Base-by-base conservation (phyloP, 2,888 invertebrate species). In the Oithona nana region DNA sequence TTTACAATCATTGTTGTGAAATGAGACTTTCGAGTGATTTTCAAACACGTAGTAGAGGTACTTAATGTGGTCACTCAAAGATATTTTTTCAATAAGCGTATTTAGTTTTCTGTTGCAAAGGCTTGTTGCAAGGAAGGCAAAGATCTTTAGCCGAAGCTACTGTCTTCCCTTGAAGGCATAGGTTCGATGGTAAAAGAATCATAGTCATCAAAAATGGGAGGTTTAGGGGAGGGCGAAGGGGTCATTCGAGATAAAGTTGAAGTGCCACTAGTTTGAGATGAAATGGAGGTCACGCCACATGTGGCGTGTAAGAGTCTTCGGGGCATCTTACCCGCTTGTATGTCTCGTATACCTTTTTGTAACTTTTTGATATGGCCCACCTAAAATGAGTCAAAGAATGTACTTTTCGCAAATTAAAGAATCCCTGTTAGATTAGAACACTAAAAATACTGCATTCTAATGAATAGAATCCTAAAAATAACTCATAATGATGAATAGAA, bases 291-390 rank as follows among this genome's bases (percentile, higher is more conserved):
- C 6, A 39, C 16, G 39, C 39, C 39, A 39, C 39, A 39, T 6
- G 8, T 39, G 8, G 39, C 39, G 16, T 59, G 59, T 6, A 59
- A 28, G 20, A 59, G 49, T 26, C 59, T 39, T 11, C 28, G 48
- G 3, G 59, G 59, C 49, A 59, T 48, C 50, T 59, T 59, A 1
- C 59, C 59, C 8, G 66, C 64, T 31, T 66, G 65, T 39, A 67
- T 67, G 29, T 93, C 92, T 74, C 88, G 87, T 66, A 93, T 88
- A 26, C 88, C 90, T 73, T 90, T 88, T 66, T 92, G 81, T 67
- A 97, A 87, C 70, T 95, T 81, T 75, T 95, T 95, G 30, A 94
- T 84, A 73, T 95, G 95, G 0, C 95, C 95, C 59, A 95, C 39
- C 39, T 39, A 39, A 11, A 16, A 39, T n/a, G n/a, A 39, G 16